A percentile compares a stretch with the other conserved stretches of the same genome.
These are phyloP conservation scores for Drosophila prolongata DNA, from an alignment of 2,888 invertebrate species.

Conservation along the genomic window DNA sequence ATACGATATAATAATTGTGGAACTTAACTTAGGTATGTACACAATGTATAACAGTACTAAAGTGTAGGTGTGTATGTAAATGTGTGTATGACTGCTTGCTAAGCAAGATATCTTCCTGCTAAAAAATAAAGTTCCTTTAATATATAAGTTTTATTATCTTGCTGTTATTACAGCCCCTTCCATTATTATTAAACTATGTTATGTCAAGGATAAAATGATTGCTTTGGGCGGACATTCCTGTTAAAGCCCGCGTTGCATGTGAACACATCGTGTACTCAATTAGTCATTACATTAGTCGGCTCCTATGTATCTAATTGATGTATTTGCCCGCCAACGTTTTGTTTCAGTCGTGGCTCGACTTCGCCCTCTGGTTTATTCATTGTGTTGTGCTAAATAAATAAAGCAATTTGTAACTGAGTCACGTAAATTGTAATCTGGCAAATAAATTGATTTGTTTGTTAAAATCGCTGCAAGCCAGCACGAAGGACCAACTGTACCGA, in stretches of 20 bases:
- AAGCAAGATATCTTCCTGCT: too few species aligned
- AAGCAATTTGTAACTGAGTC: conserved; percentile 70
- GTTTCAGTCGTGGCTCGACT: conserved; percentile 18
- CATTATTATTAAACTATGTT: neutral
- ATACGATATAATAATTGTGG: too few species aligned
- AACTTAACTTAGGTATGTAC: too few species aligned
- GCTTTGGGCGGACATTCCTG: conserved; percentile 9
- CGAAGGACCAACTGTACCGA: conserved; percentile 41
- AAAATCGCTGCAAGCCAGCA: conserved; percentile 48
- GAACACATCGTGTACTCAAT: conserved; percentile 50
- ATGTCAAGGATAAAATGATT: conserved; percentile 10
- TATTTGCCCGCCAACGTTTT: conserved; percentile 49
- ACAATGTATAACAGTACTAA: too few species aligned
- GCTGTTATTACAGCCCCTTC: too few species aligned
- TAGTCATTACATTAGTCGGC: conserved; percentile 52
- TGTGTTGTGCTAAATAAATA: conserved; percentile 51
- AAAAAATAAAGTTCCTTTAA: too few species aligned
- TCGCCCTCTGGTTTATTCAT: conserved; percentile 20
- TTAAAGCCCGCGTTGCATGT: conserved; percentile 35
- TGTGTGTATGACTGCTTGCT: too few species aligned
- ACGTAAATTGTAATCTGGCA: conserved; percentile 74
- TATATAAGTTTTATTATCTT: too few species aligned
- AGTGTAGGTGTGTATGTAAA: too few species aligned
- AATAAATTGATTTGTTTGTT: conserved; percentile 77
- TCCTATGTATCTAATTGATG: conserved; percentile 42